These are phyloP conservation scores for Odontocerum albicorne DNA, from an alignment of 2,888 invertebrate genomes.

Conservation along the genomic window DNA sequence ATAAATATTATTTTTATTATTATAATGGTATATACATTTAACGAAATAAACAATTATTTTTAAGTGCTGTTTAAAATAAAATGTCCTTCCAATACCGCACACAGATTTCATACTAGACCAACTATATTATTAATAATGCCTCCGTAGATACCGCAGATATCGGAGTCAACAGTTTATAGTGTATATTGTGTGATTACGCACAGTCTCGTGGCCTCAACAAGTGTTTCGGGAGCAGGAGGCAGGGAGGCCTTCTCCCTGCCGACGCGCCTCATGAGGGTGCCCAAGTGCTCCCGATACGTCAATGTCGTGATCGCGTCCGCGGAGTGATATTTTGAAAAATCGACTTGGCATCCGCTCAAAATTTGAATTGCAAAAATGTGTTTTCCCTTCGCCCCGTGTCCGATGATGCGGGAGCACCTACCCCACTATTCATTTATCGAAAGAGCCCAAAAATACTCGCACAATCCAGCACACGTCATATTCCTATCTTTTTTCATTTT, in stretches of 20 bases:
- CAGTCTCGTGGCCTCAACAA: slow-evolving; percentile 12
- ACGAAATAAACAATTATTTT: too few relatives aligned
- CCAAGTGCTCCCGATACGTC: slow-evolving; percentile 16
- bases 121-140: too few relatives aligned
- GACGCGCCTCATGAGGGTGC: not conserved
- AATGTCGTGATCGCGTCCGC: slow-evolving; percentile 23
- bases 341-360: slow-evolving; percentile 25
- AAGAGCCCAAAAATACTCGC: too few relatives aligned
- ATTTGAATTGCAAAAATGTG: slow-evolving; percentile 35
- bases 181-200: slow-evolving; percentile 3
- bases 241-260: slow-evolving; percentile 1
- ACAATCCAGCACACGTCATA: too few relatives aligned
- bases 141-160: too few relatives aligned
- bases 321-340: slow-evolving; percentile 34
- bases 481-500: slow-evolving; percentile 4
- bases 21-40: too few relatives aligned
- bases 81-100: too few relatives aligned
- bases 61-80: too few relatives aligned
- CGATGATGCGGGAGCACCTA: slow-evolving; percentile 1
- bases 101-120: too few relatives aligned
- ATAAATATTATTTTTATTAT: too few relatives aligned
- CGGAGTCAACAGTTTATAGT: too few relatives aligned
- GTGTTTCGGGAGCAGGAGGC: slow-evolving; percentile 19
- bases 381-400: slow-evolving; percentile 9
- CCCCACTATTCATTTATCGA: too few relatives aligned